Base-by-base conservation (phyloP, 1,140 invertebrate species). In the Campoletis sonorensis region DNA sequence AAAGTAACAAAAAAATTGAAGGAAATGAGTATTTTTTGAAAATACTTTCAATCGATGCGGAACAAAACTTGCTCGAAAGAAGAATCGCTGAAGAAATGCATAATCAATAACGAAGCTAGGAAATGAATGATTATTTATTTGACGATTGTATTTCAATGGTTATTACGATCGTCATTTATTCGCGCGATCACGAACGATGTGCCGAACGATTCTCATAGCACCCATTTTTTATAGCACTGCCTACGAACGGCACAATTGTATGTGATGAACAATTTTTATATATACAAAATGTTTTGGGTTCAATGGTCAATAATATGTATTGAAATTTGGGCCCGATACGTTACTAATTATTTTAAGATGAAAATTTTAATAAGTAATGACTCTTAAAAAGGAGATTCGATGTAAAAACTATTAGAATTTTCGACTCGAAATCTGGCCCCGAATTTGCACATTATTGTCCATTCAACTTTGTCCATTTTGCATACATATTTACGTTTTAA, bases 111-210 rank as follows among this genome's bases (percentile, higher is more conserved):
- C 72, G 27, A 75, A 30, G 10, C 15, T 51, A 51, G 45, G 54
- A 73, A 80, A 33, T 72, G 54, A 72, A 71, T 80, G 26, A 26
- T 27, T 80, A 80, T 54, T 80, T 80, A 73, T 80, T 54, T 80
- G 51, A 54, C 67, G 16, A 64, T 79, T 79, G 40, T 45, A 11
- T 45, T 10, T 45, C 5, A 13, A 45, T n/a, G n/a, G n/a, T n/a
- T n/a, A n/a, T 45, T 45, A 10, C 40, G 13, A 45, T 13, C 40
- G 40, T 45, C 40, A 45, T 45, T 45, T 45, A 37, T 37, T 37
- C 37, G 10, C 40, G 40, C 5, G 40, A 33, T 40, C 76, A 26
- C 58, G 23, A 75, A 18, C 71, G 40, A 75, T 75, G 72, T 13
- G 45, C 72, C 72, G 72, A 75, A 54, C 72, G 72, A 75, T 75